Base-by-base conservation (phyloP, 35 echinoderm and acorn worm genomes). In the Lytechinus variegatus region DNA sequence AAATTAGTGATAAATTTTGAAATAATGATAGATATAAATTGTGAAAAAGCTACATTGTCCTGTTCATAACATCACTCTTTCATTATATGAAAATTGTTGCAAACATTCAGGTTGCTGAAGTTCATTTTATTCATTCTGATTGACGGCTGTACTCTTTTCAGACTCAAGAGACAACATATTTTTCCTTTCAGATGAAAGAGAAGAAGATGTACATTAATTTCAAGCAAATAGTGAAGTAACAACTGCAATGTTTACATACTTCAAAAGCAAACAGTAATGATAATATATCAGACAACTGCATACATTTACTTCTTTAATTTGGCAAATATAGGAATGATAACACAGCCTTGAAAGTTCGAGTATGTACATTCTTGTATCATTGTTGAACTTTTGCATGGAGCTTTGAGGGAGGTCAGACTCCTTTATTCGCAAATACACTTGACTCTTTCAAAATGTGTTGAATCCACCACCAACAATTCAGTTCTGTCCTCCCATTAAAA, bases 321-420 rank as follows among this genome's bases (percentile, higher is more conserved):
- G 19, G 66, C 66, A 24, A 79, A 79, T 79, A 79, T 79, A 79
- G 19, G n/a, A 79, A 79, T n/a, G 66, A 79, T 79, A 24, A 79
- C 66, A 79, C 66, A 79, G 14, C 66, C 66, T 79, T 79, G 66
- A 16, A 79, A 79, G 16, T 71, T 19, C n/a, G 66, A 79, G 66
- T 79, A 24, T 79, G 66, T 79, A 79, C 88, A 90, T 90, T 54
- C 16, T 29, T 90, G 88, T 90, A 44, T 90, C 88, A 90, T 90
- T 90, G 27, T 54, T 90, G 88, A 90, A 90, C 88, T 90, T 90
- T 52, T 21, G 88, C 88, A 90, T 79, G 14, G 66, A 79, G 66
- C 19, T 24, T 79, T 16, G 1, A 58, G 66, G 66, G 66, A 79
- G n/a, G 66, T 19, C 88, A 44, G 88, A 90, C 88, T 21, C 6